A percentile compares a stretch with the other conserved stretches of the same genome.
Evolutionary conservation across 2,888 invertebrate genomes (phyloP).

Genomic region (Aphrophora alni): DNA sequence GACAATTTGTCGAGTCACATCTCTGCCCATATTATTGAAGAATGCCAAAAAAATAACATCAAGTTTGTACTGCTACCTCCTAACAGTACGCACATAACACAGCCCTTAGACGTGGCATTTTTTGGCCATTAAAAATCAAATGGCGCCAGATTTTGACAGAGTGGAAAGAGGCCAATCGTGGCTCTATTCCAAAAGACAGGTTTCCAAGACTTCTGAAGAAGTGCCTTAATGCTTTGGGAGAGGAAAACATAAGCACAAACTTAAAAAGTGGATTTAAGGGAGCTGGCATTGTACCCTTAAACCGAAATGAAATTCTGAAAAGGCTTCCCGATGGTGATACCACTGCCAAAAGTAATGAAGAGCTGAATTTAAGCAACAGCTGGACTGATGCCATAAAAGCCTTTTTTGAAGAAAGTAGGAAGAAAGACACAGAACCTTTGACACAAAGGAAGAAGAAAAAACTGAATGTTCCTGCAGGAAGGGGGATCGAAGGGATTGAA

Average conservation of each 20-base stretch:
- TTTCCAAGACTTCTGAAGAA: conserved; percentile 31
- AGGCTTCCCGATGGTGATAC: no score
- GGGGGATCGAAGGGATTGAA: not conserved
- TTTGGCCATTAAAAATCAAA: conserved; percentile 51
- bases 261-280: conserved; percentile 36
- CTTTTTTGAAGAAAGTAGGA: conserved; percentile 25
- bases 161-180: conserved; percentile 30
- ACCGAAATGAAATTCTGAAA: conserved; percentile 33
- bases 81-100: conserved; percentile 52
- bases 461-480: no score
- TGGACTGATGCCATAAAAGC: conserved; percentile 21
- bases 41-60: conserved; percentile 53
- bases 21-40: conserved; percentile 35
- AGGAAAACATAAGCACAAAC: conserved; percentile 24
- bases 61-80: conserved; percentile 54
- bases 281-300: conserved; percentile 36
- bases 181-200: conserved; percentile 31
- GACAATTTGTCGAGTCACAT: conserved; percentile 52
- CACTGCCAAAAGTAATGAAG: no score
- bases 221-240: conserved; percentile 22
- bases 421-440: not conserved
- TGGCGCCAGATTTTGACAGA: conserved; percentile 46
- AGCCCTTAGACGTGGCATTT: conserved; percentile 53
- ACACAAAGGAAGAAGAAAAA: not conserved
- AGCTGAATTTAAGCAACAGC: conserved; percentile 15